phyloP scores from a whole-genome alignment of 2,797 vertebrate species.

The Serranus cabrilla region DNA sequence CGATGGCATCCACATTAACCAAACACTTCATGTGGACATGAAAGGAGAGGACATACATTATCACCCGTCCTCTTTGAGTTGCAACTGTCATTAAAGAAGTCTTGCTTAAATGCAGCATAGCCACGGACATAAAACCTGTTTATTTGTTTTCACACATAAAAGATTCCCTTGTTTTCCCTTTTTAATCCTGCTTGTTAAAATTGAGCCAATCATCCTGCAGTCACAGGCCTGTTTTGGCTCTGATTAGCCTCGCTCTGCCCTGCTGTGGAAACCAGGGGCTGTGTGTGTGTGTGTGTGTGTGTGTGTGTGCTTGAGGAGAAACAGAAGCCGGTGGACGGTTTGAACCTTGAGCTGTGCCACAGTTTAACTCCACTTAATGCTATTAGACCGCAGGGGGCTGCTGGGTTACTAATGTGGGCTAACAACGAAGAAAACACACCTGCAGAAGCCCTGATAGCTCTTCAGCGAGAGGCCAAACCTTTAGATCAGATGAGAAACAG shows the following conservation, averaged over 20 bases:
- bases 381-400: constrained; percentile 52
- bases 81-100: no score
- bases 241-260: constrained; percentile 42
- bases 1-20: background rate
- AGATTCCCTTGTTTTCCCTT: constrained; percentile 36
- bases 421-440: constrained; percentile 2
- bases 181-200: constrained; percentile 55
- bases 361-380: constrained; percentile 44
- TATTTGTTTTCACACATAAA: constrained; percentile 28
- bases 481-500: constrained; percentile 6
- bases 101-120: no score
- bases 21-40: background rate
- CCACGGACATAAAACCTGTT: constrained; percentile 49
- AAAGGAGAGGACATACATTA: background rate
- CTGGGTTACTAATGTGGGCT: constrained; percentile 32
- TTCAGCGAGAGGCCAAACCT: background rate
- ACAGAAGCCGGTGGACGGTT: constrained; percentile 40
- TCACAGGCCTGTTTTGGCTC: constrained; percentile 33
- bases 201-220: constrained; percentile 44
- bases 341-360: constrained; percentile 40
- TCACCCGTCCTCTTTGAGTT: background rate
- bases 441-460: background rate
- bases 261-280: constrained; percentile 21
- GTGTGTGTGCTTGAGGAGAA: constrained; percentile 47
- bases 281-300: constrained; percentile 13